Percentiles rank a stretch among this genome's conserved stretches.
Evolutionary conservation across 2,888 invertebrate species (phyloP).

Genomic region (Andrena camellia): DNA sequence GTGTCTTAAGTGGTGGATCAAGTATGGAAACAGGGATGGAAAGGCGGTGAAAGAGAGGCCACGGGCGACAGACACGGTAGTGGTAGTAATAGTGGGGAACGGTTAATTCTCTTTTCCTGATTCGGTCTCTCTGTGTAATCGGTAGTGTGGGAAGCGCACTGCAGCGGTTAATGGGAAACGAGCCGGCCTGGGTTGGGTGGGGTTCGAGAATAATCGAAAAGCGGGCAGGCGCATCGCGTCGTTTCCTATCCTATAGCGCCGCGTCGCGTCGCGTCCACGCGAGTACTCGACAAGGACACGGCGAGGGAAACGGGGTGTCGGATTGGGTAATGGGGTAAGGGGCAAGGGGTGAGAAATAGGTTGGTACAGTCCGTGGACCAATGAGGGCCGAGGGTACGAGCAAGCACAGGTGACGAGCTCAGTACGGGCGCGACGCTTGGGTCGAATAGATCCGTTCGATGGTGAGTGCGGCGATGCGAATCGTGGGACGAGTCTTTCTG

Average conservation of each 20-base stretch:
- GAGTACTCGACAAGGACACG: constrained; percentile 11
- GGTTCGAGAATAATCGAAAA: constrained; percentile 59
- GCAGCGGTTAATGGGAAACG: not conserved
- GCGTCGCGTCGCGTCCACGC: not conserved
- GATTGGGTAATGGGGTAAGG: constrained; percentile 12
- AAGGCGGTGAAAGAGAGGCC: not conserved
- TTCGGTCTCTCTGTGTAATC: not conserved
- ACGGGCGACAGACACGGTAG: not conserved
- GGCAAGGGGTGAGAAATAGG: constrained; percentile 32
- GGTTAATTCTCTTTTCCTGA: not conserved
- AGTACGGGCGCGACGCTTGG: constrained; percentile 80
- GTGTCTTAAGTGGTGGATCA: not conserved
- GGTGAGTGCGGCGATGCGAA: constrained; percentile 12
- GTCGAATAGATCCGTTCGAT: constrained; percentile 76
- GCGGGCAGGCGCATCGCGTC: constrained; percentile 35
- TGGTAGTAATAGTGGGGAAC: not conserved
- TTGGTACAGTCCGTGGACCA: constrained; percentile 3
- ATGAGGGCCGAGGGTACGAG: constrained; percentile 57
- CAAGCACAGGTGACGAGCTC: constrained; percentile 66
- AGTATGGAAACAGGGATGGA: not conserved
- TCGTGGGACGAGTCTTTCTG: constrained; percentile 15
- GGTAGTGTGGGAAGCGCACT: constrained; percentile 6
- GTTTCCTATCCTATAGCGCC: not conserved
- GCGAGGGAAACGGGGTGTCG: not conserved
- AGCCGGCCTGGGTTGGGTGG: constrained; percentile 39